A percentile compares a stretch with the other conserved stretches of the same genome.
phyloP scores from a whole-genome alignment of 2,113 vertebrate species.

The Petaurus breviceps region DNA sequence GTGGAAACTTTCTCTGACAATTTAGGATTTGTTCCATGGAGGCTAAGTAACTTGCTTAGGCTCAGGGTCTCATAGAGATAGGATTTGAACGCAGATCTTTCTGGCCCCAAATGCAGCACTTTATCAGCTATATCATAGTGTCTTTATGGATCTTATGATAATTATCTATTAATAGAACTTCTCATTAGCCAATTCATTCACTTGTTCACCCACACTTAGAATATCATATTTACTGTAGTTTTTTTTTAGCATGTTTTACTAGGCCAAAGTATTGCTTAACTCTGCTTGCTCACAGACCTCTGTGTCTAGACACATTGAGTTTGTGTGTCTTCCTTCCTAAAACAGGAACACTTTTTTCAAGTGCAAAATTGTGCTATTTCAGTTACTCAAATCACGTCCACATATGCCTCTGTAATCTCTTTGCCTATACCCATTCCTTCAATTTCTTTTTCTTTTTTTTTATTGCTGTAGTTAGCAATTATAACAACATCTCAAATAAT shows the following conservation, averaged over 20 bases:
- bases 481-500: background rate
- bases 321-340: background rate
- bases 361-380: background rate
- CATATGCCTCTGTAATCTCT: background rate
- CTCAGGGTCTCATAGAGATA: background rate
- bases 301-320: background rate
- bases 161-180: background rate
- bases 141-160: background rate
- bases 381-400: background rate
- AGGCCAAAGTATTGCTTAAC: background rate
- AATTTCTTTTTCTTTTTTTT: background rate
- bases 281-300: background rate
- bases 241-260: background rate
- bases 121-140: background rate
- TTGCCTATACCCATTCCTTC: background rate
- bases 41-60: background rate
- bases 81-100: background rate
- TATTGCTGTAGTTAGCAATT: background rate
- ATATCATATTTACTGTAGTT: background rate
- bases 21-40: background rate
- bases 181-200: background rate
- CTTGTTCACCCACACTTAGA: background rate
- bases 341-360: background rate
- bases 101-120: background rate
- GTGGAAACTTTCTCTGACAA: background rate